Base-by-base conservation (phyloP, 2,797 vertebrate genomes). In the Dallia pectoralis region DNA sequence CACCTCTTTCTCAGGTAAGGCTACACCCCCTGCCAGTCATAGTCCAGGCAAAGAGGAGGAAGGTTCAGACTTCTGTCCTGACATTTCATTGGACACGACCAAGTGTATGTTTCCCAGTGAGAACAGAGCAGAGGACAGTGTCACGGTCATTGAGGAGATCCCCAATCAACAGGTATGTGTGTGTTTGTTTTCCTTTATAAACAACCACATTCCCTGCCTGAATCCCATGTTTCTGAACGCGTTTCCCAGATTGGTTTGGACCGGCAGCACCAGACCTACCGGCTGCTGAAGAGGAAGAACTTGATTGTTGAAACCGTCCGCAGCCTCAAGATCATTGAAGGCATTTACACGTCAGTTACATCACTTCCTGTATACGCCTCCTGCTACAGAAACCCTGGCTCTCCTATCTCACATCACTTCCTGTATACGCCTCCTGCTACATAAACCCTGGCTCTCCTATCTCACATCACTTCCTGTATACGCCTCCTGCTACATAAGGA, bases 281-380 rank as follows among this genome's bases (percentile, higher is more conserved):
- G 97, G 4, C 90, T 97, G 59, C 85, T 99, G 68, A 97, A 93
- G 69, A 96, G 98, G 77, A 95, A 95, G 76, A 99, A 99, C 73
- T 88, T 97, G 79, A 99, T 99, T n/a, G 92, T 98, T 0, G 97
- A 99, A 82, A 91, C 96, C 0, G 94, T 99, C 67, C 89, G 88
- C 59, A 96, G 87, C 89, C 88, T 94, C 16, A 95, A 94, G 82
- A 84, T 99, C 32, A 94, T 99, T 0, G 96, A 97, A 77, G 97
- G 95, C 71, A 84, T 97, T 25, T 97, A 94, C 91, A 94, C 90
- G 98, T 99, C 85, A 96, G 96, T 88, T 1, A 9, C n/a, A 66
- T 15, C 14, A 51, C 16, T 67, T 29, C 67, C 12, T 27, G 30
- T 19, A 49, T 22, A 12, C n/a, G 19, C 18, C 15, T 36, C 25